phyloP scores from a whole-genome alignment of 2,888 invertebrate genomes.

The Leptinotarsa juncta region DNA sequence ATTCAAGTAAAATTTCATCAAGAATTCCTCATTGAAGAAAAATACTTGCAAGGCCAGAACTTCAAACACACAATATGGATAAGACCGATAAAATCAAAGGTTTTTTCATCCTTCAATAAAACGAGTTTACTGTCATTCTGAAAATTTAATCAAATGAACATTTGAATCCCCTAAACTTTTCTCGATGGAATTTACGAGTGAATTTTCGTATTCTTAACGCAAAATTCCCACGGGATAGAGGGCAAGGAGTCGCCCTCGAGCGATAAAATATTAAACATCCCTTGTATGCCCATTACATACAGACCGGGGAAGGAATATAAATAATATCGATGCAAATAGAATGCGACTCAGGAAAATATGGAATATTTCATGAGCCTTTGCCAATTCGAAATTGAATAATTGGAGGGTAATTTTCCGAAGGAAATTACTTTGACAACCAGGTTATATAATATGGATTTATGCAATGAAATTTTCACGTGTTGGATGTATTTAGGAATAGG shows the following conservation, averaged over 20 bases:
- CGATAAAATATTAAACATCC: conserved; percentile 63
- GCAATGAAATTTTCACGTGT: conserved; percentile 18
- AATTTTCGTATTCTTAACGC: conserved; percentile 60
- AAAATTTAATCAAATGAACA: conserved; percentile 43
- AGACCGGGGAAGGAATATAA: conserved; percentile 48
- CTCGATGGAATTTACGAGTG: conserved; percentile 46
- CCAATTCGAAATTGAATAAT: conserved; percentile 23
- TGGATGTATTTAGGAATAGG: not conserved
- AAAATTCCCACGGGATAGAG: conserved; percentile 55
- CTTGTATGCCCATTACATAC: conserved; percentile 57
- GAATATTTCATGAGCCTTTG: conserved; percentile 36
- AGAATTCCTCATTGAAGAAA: too few relatives aligned
- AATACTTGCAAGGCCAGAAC: too few relatives aligned
- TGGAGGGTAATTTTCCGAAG: conserved; percentile 11
- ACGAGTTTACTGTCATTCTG: conserved; percentile 30
- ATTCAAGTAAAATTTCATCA: too few relatives aligned
- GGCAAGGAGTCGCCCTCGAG: conserved; percentile 57
- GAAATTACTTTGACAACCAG: conserved; percentile 20
- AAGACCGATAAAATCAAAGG: too few relatives aligned
- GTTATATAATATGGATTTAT: conserved; percentile 20
- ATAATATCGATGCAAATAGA: conserved; percentile 45
- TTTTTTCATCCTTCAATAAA: conserved; percentile 29
- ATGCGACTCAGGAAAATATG: conserved; percentile 32
- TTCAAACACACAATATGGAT: too few relatives aligned
- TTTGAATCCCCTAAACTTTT: conserved; percentile 36